Base-by-base conservation (phyloP, 2,113 vertebrate genomes). In the Corynorhinus townsendii region DNA sequence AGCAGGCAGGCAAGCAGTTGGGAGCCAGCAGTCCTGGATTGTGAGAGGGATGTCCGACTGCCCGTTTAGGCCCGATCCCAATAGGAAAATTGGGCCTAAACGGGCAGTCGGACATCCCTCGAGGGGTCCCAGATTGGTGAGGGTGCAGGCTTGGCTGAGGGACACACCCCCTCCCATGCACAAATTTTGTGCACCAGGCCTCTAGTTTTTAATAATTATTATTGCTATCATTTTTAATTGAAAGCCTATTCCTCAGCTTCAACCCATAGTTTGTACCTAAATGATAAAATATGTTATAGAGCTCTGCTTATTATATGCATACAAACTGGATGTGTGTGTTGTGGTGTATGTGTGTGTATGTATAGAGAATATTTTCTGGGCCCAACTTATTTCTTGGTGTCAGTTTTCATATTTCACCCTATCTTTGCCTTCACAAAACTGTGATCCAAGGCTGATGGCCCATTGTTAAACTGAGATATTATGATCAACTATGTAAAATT, bases 351-450 rank as follows among this genome's bases (percentile, higher is more conserved):
- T 43, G 1, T 54, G 30, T 89, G 9, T 76, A 11, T 33, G 4
- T 35, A 5, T n/a, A n/a, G 0, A 94, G 5, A 69, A 64, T 22
- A 82, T 73, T 66, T 88, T 26, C 35, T 22, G 22, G 11, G 1
- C 15, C 17, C 22, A 85, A 81, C 38, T 76, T 30, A 83, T 72
- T 89, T 28, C 35, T 71, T 92, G 9, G 11, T 69, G 11, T 3
- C 15, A 83, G 40, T 64, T 89, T 43, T 47, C 33, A 20, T 56
- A 76, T n/a, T 10, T 84, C 11, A n/a, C 1, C 19, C 7, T 71
- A 17, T 26, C 22, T 77, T 76, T 76, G n/a, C 82, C 24, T 28
- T 93, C 54, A 56, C 7, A 82, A 93, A 91, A 59, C 10, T 88
- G 68, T 62, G 59, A 54, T 17, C 7, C 9, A 82, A 16, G 19